Conservation (phyloP, 1,140 invertebrate species). For the Diachasmimorpha longicaudata region DNA sequence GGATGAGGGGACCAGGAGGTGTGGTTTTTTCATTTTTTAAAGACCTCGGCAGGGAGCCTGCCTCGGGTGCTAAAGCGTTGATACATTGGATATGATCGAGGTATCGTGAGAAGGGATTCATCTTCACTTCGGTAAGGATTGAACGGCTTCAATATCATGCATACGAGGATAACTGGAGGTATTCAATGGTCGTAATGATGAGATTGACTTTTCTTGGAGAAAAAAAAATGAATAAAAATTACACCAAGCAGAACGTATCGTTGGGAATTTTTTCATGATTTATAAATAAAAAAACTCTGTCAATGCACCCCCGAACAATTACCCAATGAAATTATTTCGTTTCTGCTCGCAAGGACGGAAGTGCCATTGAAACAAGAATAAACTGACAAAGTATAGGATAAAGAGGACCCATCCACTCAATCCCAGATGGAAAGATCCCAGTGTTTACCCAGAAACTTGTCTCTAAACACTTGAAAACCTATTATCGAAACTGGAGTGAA, state of each 20-base stretch:
- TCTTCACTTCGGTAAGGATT: constrained; percentile 16
- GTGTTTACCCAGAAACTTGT: constrained; percentile 3
- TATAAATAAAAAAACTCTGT: too few relatives aligned
- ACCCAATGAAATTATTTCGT: background rate
- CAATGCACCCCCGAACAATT: too few relatives aligned
- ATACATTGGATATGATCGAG: constrained; percentile 23
- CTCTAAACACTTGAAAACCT: background rate
- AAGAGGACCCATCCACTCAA: background rate
- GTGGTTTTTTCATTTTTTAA: background rate
- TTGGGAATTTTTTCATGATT: too few relatives aligned
- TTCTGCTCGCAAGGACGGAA: background rate
- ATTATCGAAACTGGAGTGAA: background rate
- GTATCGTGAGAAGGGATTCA: constrained; percentile 21
- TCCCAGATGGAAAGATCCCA: background rate
- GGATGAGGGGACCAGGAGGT: constrained; percentile 15
- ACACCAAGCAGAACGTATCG: too few relatives aligned
- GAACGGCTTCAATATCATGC: constrained; percentile 18
- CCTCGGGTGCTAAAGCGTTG: constrained; percentile 24
- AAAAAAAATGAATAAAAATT: too few relatives aligned
- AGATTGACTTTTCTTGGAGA: background rate
- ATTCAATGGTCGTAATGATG: background rate
- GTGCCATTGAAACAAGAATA: background rate
- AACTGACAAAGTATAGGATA: background rate
- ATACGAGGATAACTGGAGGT: background rate
- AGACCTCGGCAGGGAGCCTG: constrained; percentile 14